Evolutionary conservation across 2,888 invertebrate genomes (phyloP).

Genomic region (Smittia sp.): DNA sequence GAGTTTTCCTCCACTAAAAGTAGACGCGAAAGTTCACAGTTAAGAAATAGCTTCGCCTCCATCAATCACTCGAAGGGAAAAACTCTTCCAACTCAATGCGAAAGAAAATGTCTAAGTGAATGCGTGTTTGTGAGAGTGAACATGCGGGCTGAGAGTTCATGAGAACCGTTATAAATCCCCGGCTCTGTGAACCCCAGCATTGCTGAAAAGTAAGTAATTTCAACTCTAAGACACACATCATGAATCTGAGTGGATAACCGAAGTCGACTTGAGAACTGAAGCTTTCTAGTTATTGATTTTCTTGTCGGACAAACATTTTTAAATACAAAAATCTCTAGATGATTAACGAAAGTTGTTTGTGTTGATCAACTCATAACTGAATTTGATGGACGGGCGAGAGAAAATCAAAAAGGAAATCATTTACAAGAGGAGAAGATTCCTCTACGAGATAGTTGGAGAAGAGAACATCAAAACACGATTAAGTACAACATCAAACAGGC

Average conservation of each 20-base stretch:
- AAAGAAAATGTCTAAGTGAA: background rate
- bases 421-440: background rate
- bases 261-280: background rate
- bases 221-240: constrained; percentile 36
- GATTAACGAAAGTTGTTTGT: background rate
- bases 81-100: background rate
- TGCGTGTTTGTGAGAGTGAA: constrained; percentile 21
- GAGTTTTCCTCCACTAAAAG: constrained; percentile 29
- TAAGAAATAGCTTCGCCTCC: background rate
- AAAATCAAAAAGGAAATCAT: background rate
- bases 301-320: background rate
- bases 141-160: constrained; percentile 21
- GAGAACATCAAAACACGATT: background rate
- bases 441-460: background rate
- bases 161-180: background rate
- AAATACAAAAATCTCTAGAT: constrained; percentile 25
- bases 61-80: constrained; percentile 9
- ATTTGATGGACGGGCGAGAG: no score
- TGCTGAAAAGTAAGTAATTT: constrained; percentile 42
- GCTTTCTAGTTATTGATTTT: constrained; percentile 5
- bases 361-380: no score
- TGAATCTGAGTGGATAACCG: background rate
- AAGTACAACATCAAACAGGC: constrained; percentile 13
- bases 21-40: constrained; percentile 7
- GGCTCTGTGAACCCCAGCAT: constrained; percentile 4